Percentiles rank a stretch among this genome's conserved stretches.
phyloP scores from a whole-genome alignment of 1,140 invertebrate species.

The Lucilia sericata region DNA sequence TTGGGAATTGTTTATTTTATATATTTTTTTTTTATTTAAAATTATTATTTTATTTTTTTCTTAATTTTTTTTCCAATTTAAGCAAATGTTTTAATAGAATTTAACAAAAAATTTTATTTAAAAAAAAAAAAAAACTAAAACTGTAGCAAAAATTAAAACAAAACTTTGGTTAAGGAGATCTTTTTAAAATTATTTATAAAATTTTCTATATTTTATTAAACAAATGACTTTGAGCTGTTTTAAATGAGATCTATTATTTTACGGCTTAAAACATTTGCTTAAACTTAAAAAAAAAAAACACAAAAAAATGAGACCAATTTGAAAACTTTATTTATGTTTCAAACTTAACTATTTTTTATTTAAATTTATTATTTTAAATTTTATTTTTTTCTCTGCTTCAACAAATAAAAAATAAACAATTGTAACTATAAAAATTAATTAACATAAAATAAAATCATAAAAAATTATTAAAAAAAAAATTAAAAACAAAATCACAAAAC shows the following conservation, averaged over 20 bases:
- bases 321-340: constrained; percentile 38
- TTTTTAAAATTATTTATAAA: constrained; percentile 12
- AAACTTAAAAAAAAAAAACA: constrained; percentile 21
- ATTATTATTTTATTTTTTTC: constrained; percentile 50
- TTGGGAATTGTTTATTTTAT: constrained; percentile 64
- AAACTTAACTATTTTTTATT: background rate
- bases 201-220: constrained; percentile 30
- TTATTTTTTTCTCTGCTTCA: constrained; percentile 27
- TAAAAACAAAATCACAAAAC: constrained; percentile 30
- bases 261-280: constrained; percentile 33
- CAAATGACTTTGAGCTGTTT: constrained; percentile 7
- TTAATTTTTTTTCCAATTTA: constrained; percentile 53
- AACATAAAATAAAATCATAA: constrained; percentile 33
- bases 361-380: background rate
- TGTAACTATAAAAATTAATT: constrained; percentile 34
- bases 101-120: too few species aligned
- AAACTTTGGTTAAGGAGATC: constrained; percentile 40
- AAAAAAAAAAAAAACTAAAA: too few species aligned
- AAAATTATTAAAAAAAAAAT: constrained; percentile 11
- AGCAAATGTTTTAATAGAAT: constrained; percentile 19
- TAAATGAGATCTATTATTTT: constrained; percentile 21
- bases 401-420: constrained; percentile 35
- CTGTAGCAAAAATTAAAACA: background rate
- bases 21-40: constrained; percentile 26
- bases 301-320: constrained; percentile 38